Evolutionary conservation across 2,888 invertebrate species (phyloP), one percentile per base, ranked within the genome.

Genomic region (Neoascia interrupta): DNA sequence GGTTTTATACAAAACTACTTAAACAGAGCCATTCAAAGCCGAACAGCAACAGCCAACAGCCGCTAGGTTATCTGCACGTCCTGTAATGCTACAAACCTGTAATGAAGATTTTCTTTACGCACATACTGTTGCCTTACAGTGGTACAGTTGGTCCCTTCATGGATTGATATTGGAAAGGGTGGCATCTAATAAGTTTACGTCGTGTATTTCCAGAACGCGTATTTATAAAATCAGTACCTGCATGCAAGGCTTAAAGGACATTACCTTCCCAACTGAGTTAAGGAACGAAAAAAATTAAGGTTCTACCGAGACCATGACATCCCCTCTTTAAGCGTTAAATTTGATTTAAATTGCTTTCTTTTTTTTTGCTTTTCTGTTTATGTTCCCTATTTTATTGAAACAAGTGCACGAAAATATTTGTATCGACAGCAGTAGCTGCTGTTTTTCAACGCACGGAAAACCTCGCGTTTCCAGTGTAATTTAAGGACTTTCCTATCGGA

Each of bases 141-240:
- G 10, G 11, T 11, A 41, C 8, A 37, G 11, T n/a, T 39, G n/a
- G 15, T 15, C n/a, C 36, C 10, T 8, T 2, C 39, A 68, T 26
- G 19, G 13, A n/a, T n/a, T n/a, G n/a, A n/a, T n/a, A n/a, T n/a
- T n/a, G n/a, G n/a, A n/a, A n/a, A 63, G 56, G 61, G 54, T 75
- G 49, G 56, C 63, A 56, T 61, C 75, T 47, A 58, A 70, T 75
- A 70, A 64, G 63, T 56, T 51, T 51, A 63, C 56, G 61, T 75
- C 75, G 70, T 58, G 70, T 49, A 75, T 70, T 75, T 43, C 16
- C 41, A 41, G 49, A 69, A 41, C 23, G 47, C 60, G 26, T 31
- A 69, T 69, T 75, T 63, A 51, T 70, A 70, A 63, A 70, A 75
- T 75, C 63, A 75, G 63, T 70, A 75, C 75, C 31, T 56, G 70